Base-by-base conservation (phyloP, 2,888 invertebrate species). In the Tortricodes alternella region DNA sequence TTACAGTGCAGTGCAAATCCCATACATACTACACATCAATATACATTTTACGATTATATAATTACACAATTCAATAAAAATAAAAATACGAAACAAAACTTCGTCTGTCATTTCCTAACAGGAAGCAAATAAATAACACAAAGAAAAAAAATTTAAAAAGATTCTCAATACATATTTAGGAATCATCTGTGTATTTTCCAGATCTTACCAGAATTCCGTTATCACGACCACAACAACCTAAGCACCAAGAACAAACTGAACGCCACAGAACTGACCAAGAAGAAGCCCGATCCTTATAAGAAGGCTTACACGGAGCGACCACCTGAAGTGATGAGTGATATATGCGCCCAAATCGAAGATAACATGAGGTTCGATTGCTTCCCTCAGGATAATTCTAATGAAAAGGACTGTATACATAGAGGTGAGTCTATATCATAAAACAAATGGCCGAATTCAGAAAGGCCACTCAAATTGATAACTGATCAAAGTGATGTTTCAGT, bases 291-390 rank as follows among this genome's bases (percentile, higher is more conserved):
- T 1, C 64, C 73, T 0, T 74, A 76, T 39, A 85, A 81, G 65
- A 85, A 83, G 68, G 84, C 69, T 24, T 82, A 73, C 48, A 62
- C 67, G 0, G 80, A 85, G 21, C 65, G 80, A 1, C 72, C 80
- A 0, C 64, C 74, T 0, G 83, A 81, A 29, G 70, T 80, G 2
- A 58, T 82, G 49, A 70, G 66, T n/a, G 82, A 83, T 1, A 70
- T 92, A 62, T 94, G 94, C 66, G 70, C 72, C 0, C 71, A 73
- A 21, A 67, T 93, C 0, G 70, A 78, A 0, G 91, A 93, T 49
- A 74, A 77, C 3, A 80, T 90, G 63, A 89, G 93, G 58, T 94
- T 95, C 67, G 96, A 96, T 72, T 96, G 96, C 70, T 93, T 92
- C 69, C 96, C 96, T 0, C 93, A 94, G 71, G 74, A 81, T 6